phyloP scores from a whole-genome alignment of 2,797 vertebrate genomes.

The Sciurus vulgaris region DNA sequence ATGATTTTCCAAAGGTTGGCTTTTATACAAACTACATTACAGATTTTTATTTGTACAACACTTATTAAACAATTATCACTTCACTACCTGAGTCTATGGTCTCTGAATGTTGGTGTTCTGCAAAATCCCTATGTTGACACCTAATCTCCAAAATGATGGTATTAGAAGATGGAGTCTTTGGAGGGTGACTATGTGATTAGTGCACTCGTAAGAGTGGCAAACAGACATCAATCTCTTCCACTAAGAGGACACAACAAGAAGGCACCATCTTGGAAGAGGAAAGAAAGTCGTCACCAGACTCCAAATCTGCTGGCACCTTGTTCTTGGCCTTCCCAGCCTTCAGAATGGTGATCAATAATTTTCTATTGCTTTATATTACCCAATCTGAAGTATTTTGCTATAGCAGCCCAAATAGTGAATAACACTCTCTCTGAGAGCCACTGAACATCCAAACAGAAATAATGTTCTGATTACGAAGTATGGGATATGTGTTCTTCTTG shows the following conservation, averaged over 20 bases:
- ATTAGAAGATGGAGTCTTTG: background rate
- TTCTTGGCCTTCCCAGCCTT: background rate
- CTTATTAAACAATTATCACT: background rate
- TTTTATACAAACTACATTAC: background rate
- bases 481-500: background rate
- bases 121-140: background rate
- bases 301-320: background rate
- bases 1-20: background rate
- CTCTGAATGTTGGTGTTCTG: background rate
- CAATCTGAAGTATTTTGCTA: background rate
- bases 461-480: background rate
- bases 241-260: background rate
- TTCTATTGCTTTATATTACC: background rate
- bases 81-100: background rate
- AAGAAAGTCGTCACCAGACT: background rate
- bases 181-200: background rate
- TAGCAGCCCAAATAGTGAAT: background rate
- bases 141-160: background rate
- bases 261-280: background rate
- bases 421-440: background rate
- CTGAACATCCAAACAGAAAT: constrained; percentile 30
- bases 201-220: background rate
- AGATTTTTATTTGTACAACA: background rate
- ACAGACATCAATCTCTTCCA: no score
- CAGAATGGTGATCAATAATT: background rate